Evolutionary conservation across 1,140 invertebrate genomes (phyloP).

Genomic region (Bilobella aurantiaca): DNA sequence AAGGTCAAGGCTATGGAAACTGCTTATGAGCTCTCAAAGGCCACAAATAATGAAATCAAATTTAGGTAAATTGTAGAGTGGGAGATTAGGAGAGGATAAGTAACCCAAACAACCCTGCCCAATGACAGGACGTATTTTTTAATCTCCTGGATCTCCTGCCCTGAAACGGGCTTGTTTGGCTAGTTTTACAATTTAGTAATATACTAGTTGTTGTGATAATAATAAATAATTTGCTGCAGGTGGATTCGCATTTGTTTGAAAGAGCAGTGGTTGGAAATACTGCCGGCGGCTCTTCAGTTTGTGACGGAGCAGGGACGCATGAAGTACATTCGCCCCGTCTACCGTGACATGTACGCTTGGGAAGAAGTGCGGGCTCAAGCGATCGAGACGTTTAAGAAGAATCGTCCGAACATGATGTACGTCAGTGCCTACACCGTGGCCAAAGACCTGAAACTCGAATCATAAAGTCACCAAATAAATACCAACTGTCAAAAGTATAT

Average conservation of each 20-base stretch:
- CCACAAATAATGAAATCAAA: constrained; percentile 66
- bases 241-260: constrained; percentile 70
- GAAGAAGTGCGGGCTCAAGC: constrained; percentile 54
- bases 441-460: constrained; percentile 59
- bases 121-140: no score
- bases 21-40: constrained; percentile 55
- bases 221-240: constrained; percentile 37
- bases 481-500: no score
- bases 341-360: constrained; percentile 47
- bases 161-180: no score
- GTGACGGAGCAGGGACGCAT: constrained; percentile 73
- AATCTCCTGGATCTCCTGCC: no score
- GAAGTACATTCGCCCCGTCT: constrained; percentile 51
- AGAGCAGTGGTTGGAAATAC: constrained; percentile 53
- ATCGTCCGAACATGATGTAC: constrained; percentile 70
- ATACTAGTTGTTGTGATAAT: no score
- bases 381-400: constrained; percentile 58
- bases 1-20: constrained; percentile 55
- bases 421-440: constrained; percentile 59
- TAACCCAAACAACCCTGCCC: not conserved
- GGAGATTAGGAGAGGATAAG: constrained; percentile 1
- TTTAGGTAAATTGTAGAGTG: constrained; percentile 41
- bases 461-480: constrained; percentile 8
- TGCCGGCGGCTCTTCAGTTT: constrained; percentile 59
- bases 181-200: no score